phyloP scores from a whole-genome alignment of 1,140 invertebrate genomes.

The Thaumetopoea pityocampa region DNA sequence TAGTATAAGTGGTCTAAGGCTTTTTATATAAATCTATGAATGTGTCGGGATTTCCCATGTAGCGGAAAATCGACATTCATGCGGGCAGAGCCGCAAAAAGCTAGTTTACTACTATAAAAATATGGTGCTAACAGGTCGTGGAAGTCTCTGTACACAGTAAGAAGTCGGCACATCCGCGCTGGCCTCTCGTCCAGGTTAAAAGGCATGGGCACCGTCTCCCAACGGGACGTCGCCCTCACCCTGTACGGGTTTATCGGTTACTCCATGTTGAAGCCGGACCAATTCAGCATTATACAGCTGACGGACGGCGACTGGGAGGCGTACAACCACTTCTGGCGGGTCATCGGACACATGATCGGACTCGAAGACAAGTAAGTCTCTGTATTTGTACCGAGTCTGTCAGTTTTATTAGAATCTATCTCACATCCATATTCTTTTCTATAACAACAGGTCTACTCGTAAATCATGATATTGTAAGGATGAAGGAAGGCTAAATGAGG shows the following conservation, averaged over 20 bases:
- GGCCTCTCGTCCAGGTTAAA: slow-evolving; percentile 66
- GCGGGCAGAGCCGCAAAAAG: too few species aligned
- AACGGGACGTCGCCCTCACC: slow-evolving; percentile 89
- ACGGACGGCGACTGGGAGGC: slow-evolving; percentile 76
- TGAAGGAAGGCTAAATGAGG: too few species aligned
- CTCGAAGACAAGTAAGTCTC: slow-evolving; percentile 83
- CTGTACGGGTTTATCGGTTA: slow-evolving; percentile 92
- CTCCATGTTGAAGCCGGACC: slow-evolving; percentile 79
- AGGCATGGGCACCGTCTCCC: slow-evolving; percentile 77
- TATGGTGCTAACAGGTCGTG: slow-evolving; percentile 76
- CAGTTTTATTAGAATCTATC: too few species aligned
- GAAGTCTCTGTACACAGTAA: slow-evolving; percentile 81
- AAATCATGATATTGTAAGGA: too few species aligned
- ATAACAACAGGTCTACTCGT: too few species aligned
- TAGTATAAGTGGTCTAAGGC: too few species aligned
- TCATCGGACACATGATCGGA: slow-evolving; percentile 87
- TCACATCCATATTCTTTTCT: too few species aligned
- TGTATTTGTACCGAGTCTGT: too few species aligned
- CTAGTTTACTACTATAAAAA: too few species aligned
- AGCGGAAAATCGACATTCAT: too few species aligned
- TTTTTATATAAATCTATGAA: not conserved
- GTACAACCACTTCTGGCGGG: slow-evolving; percentile 90
- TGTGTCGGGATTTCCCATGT: too few species aligned
- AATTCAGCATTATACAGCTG: slow-evolving; percentile 78
- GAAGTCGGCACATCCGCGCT: slow-evolving; percentile 80